Conservation (phyloP, 1,140 invertebrate species). For the Rhynchophorus ferrugineus region DNA sequence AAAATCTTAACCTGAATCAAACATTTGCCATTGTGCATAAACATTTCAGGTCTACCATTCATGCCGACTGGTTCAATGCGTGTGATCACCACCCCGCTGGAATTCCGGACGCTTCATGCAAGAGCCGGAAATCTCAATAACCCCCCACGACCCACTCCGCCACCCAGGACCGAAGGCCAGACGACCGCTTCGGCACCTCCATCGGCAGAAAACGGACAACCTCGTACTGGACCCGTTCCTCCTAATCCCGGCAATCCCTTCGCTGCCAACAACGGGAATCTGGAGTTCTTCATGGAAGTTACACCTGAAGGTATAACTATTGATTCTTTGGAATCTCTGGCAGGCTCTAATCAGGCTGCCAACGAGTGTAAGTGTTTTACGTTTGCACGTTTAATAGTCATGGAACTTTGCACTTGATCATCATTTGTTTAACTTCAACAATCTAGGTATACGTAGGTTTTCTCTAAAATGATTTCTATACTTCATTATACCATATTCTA, state of each 20-base stretch:
- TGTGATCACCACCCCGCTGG: constrained; percentile 32
- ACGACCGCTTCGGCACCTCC: neutral
- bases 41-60: constrained; percentile 20
- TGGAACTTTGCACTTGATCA: too few species aligned
- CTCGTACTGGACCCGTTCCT: neutral
- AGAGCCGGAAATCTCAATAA: constrained; percentile 8
- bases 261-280: constrained; percentile 39
- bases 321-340: constrained; percentile 42
- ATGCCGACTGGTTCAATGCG: constrained; percentile 26
- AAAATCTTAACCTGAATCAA: too few species aligned
- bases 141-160: neutral
- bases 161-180: neutral
- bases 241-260: constrained; percentile 1
- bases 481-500: too few species aligned
- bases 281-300: constrained; percentile 63
- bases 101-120: constrained; percentile 24
- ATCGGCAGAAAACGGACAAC: neutral
- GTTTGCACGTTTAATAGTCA: neutral
- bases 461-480: too few species aligned
- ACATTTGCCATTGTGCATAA: too few species aligned
- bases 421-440: too few species aligned
- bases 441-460: too few species aligned
- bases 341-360: constrained; percentile 26
- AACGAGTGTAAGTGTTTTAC: constrained; percentile 30
- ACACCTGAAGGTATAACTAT: constrained; percentile 52